Base-by-base conservation (phyloP, 2,888 invertebrate genomes). In the Microplitis manilae region DNA sequence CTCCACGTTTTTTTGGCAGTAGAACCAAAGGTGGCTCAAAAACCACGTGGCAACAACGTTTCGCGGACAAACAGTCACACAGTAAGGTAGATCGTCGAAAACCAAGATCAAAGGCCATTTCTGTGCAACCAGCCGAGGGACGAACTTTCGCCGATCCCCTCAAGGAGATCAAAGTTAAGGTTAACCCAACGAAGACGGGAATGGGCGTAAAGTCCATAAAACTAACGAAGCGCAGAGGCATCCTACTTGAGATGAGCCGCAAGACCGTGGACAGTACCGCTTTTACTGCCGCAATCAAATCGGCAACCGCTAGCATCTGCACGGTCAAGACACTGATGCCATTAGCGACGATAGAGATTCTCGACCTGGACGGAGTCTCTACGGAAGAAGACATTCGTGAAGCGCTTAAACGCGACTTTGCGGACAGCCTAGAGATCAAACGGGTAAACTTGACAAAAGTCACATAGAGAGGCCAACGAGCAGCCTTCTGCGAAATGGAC, bases 401-500 rank as follows among this genome's bases (percentile, higher is more conserved):
- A 20, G 72, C 68, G 30, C 38, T 76, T 4, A 8, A 6, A 20
- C 69, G 69, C 1, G 65, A 74, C 39, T 69, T 69, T 6, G 69
- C 5, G 13, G 65, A 67, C 39, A 61, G 15, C 6, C 30, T 65
- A 6, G 73, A 70, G 7, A 77, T 75, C 0, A 77, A 61, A 17
- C 73, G 74, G 60, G 60, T 77, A 41, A 67, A 74, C 17, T 75
- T 78, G 71, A 64, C 64, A 67, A 78, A 75, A 62, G 72, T 72
- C 59, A 62, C 39, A 64, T 65, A 13, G 13, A 73, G 73, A 65
- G 69, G 76, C 30, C 70, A 76, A 62, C 68, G 76, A 38, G 69
- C 60, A 38, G 73, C 68, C 8, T 30, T 76, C 6, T 60, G 76
- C 0, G 67, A 65, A 20, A 8, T 77, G 1, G 41, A 61, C 64